A percentile compares a stretch with the other conserved stretches of the same genome.
These are phyloP conservation scores for Dicranocentrus wangi DNA, from an alignment of 2,888 invertebrate species.

Conservation along the genomic window DNA sequence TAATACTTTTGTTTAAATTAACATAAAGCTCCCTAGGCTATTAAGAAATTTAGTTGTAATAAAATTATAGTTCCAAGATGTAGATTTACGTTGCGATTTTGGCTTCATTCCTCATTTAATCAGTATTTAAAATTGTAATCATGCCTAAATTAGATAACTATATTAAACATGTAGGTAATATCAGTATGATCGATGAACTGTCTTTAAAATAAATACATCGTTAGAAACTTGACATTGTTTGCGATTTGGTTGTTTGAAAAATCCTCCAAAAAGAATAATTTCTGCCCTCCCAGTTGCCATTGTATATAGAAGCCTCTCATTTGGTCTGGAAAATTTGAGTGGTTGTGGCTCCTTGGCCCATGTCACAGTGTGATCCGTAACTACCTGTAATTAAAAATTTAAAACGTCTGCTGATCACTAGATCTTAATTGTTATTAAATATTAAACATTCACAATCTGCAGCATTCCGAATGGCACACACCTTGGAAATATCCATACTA, in stretches of 20 bases:
- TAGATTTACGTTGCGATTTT: too few relatives aligned
- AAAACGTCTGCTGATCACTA: background rate
- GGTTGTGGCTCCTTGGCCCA: constrained; percentile 76
- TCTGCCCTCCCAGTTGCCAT: constrained; percentile 92
- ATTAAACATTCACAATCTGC: background rate
- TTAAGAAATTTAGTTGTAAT: too few relatives aligned
- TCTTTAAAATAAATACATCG: constrained; percentile 71
- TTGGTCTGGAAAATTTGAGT: constrained; percentile 84
- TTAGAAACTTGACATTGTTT: constrained; percentile 70
- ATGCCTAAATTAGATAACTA: too few relatives aligned
- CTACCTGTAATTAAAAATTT: constrained; percentile 55
- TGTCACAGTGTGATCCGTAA: constrained; percentile 58
- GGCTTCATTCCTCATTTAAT: too few relatives aligned
- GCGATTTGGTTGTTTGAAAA: constrained; percentile 81
- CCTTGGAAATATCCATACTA: constrained; percentile 70
- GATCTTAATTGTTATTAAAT: background rate
- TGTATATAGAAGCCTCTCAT: constrained; percentile 92
- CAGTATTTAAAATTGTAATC: too few relatives aligned
- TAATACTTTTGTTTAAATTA: too few relatives aligned
- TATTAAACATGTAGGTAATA: background rate
- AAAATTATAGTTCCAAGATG: too few relatives aligned
- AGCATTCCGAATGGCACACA: constrained; percentile 36
- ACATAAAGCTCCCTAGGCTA: too few relatives aligned
- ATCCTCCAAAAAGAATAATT: constrained; percentile 96
- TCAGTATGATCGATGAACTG: constrained; percentile 69